Evolutionary conservation across 2,113 vertebrate species (phyloP).

Genomic region (Rissa tridactyla): DNA sequence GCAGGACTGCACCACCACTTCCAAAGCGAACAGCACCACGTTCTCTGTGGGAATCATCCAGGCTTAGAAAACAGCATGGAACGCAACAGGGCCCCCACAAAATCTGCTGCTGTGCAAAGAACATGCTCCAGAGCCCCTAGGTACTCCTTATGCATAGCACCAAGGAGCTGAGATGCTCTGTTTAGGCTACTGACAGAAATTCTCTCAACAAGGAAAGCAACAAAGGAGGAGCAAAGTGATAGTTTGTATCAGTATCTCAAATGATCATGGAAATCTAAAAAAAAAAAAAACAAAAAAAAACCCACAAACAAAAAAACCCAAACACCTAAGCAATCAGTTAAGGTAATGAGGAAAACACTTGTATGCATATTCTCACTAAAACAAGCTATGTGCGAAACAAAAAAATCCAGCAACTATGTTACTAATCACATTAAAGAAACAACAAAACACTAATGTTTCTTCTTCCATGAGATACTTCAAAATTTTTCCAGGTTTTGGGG

Average conservation of each 20-base stretch:
- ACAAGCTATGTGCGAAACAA: neutral
- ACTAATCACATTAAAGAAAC: neutral
- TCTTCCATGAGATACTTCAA: neutral
- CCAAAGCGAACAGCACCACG: neutral
- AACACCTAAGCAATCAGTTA: neutral
- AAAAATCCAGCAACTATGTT: neutral
- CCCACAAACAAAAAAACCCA: neutral
- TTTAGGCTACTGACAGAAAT: neutral
- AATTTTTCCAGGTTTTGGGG: neutral
- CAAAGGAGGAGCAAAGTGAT: neutral
- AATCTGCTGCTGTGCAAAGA: neutral
- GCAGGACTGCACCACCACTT: neutral
- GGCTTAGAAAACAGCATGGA: neutral
- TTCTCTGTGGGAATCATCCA: neutral
- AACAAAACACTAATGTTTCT: neutral
- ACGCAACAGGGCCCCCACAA: neutral
- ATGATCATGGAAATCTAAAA: rapidly evolving
- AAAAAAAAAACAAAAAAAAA: too few species aligned
- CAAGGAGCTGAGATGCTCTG: neutral
- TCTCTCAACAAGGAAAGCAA: neutral
- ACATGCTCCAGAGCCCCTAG: neutral
- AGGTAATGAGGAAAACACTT: neutral
- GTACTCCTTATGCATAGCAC: neutral
- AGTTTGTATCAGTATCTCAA: neutral
- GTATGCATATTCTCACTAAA: neutral